These are phyloP conservation scores for Nematopogon swammerdamellus DNA, from an alignment of 2,888 invertebrate species.

Conservation along the genomic window DNA sequence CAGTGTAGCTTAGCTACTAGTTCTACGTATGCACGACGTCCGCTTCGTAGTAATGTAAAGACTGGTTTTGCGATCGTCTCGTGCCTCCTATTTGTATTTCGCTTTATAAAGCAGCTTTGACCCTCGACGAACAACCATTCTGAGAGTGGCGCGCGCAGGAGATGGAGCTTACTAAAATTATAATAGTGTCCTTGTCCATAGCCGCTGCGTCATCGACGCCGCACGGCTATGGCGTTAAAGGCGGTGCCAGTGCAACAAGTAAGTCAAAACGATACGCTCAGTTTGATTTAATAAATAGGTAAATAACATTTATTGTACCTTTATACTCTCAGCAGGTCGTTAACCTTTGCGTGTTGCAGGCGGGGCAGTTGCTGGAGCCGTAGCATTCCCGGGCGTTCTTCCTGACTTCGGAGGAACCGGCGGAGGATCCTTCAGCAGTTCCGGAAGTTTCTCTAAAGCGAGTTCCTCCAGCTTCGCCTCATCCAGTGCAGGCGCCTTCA, in stretches of 20 bases:
- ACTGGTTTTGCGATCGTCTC: slow-evolving; percentile 38
- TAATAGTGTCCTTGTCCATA: slow-evolving; percentile 26
- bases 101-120: slow-evolving; percentile 45
- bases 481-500: slow-evolving; percentile 39
- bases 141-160: slow-evolving; percentile 36
- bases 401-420: slow-evolving; percentile 12
- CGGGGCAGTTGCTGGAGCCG: slow-evolving; percentile 18
- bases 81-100: slow-evolving; percentile 42
- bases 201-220: slow-evolving; percentile 30
- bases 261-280: slow-evolving; percentile 14
- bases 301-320: neutral
- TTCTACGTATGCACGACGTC: neutral
- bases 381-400: neutral
- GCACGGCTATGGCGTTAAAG: slow-evolving; percentile 39
- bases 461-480: slow-evolving; percentile 40
- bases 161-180: slow-evolving; percentile 32
- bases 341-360: slow-evolving; percentile 13
- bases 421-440: slow-evolving; percentile 22
- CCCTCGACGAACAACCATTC: slow-evolving; percentile 33
- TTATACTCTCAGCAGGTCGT: too few relatives aligned
- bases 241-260: slow-evolving; percentile 38
- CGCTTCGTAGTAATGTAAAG: neutral
- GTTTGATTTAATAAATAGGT: too few relatives aligned
- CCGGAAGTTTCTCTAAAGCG: slow-evolving; percentile 43
- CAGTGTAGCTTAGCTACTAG: neutral